Evolutionary conservation across 2,888 invertebrate species (phyloP), one percentile per base, ranked within the genome.

Genomic region (Slavum lentiscoides): DNA sequence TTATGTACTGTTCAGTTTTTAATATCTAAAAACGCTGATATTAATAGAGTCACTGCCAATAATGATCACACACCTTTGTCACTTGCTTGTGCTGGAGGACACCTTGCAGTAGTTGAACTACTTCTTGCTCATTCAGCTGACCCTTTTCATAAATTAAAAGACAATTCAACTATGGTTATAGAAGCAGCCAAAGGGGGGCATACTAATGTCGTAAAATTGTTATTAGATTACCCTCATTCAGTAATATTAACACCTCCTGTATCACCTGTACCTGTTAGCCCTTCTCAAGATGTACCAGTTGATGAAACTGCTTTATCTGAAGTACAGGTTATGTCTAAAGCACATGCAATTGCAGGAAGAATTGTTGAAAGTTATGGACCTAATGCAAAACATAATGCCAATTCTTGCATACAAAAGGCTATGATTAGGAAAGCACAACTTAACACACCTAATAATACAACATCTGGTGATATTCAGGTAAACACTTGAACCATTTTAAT

Each of bases 141-240:
- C 89, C 96, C 97, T 73, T 94, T 94, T 87, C 95, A 97, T 88
- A 97, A 96, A 88, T 91, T 99, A 74, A 97, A 98, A 90, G 98
- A 99, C 88, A 97, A 97, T 87, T 96, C 97, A 83, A 98, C 97
- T 77, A 98, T 98, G 93, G 90, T 99, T 84, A 98, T 99, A 85
- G 98, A 99, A 88, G 98, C 98, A 74, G 95, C 98, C 70, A 97
- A 97, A 88, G 97, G 98, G 73, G 98, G 98, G 0, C 98, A 98
- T 88, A 96, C 97, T 37, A 92, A 92, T 84, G 97, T 99, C 82
- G 98, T 98, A 82, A 95, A 96, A 87, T 89, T 98, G 85, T 88
- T 99, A 84, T 90, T 99, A 84, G 98, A 98, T 88, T 98, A 94
- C 88, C 96, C 97, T 53, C 94, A 94, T 88, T 91, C 93, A 85